phyloP scores from a whole-genome alignment of 2,797 vertebrate species.

The Gambusia yucatana region DNA sequence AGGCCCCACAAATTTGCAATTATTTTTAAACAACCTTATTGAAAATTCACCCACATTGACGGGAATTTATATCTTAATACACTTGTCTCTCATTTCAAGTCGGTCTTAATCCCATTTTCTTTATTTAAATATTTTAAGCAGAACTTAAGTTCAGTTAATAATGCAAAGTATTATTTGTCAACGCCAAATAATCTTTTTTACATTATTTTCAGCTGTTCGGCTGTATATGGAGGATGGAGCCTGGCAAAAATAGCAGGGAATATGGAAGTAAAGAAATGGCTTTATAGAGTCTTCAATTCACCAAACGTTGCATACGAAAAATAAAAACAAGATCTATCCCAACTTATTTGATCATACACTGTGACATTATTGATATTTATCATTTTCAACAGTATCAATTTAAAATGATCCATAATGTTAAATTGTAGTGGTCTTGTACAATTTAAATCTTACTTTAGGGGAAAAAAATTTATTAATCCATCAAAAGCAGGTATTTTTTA shows the following conservation, averaged over 20 bases:
- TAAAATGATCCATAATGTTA: neutral
- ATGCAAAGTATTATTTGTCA: neutral
- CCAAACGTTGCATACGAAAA: neutral
- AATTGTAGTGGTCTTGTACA: neutral
- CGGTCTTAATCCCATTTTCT: neutral
- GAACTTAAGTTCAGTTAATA: neutral
- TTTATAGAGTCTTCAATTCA: neutral
- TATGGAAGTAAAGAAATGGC: neutral
- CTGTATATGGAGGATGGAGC: neutral
- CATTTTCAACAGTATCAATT: neutral
- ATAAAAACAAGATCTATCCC: neutral
- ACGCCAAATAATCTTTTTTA: neutral
- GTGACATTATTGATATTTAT: neutral
- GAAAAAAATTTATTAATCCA: neutral
- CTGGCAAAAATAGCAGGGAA: neutral
- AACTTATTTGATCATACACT: neutral
- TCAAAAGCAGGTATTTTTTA: neutral
- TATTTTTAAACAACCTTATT: conserved; percentile 23
- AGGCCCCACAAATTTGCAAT: conserved; percentile 15
- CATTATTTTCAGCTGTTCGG: neutral
- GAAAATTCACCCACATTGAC: conserved; percentile 12
- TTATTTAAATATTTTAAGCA: no score
- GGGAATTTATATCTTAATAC: conserved; percentile 20
- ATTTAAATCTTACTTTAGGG: neutral
- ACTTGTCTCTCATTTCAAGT: conserved; percentile 1